Conservation (phyloP, 2,113 vertebrate genomes). For the Nibea coibor region DNA sequence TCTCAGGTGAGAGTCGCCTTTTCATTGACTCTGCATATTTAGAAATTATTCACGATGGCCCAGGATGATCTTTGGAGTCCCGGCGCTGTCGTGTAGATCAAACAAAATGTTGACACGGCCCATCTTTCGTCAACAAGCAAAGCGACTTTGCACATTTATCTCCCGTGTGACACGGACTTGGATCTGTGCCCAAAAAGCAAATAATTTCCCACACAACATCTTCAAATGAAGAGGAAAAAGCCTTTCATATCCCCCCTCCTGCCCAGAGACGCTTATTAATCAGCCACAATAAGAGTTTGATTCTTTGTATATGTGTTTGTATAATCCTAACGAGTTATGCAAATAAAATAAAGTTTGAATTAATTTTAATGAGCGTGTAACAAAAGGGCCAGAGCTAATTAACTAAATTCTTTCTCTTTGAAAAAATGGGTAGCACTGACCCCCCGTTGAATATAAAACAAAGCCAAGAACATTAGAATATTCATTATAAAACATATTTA, state of each 20-base stretch:
- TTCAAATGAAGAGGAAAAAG: constrained; percentile 49
- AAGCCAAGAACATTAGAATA: constrained; percentile 72
- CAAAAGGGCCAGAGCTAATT: constrained; percentile 78
- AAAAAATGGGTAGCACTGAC: constrained; percentile 73
- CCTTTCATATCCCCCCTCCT: constrained; percentile 47
- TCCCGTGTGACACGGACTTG: constrained; percentile 49
- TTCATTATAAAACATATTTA: constrained; percentile 78
- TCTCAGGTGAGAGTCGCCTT: constrained; percentile 30
- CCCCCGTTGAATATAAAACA: constrained; percentile 73
- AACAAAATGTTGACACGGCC: constrained; percentile 25
- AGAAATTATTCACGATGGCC: constrained; percentile 31
- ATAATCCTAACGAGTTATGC: constrained; percentile 68
- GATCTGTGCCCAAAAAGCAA: constrained; percentile 30
- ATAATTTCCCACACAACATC: constrained; percentile 36
- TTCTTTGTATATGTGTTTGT: constrained; percentile 65
- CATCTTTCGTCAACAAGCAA: constrained; percentile 45
- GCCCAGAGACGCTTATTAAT: constrained; percentile 63
- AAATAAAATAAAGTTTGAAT: constrained; percentile 75
- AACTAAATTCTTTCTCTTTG: constrained; percentile 74
- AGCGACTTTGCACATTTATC: constrained; percentile 40
- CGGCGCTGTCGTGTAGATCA: constrained; percentile 44
- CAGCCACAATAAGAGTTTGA: constrained; percentile 53
- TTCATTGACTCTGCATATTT: constrained; percentile 50
- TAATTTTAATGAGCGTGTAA: constrained; percentile 76
- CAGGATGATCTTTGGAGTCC: constrained; percentile 32